Percentiles rank a stretch among this genome's conserved stretches.
Conservation (phyloP, 2,888 invertebrate genomes). For the Urechis unicinctus region DNA sequence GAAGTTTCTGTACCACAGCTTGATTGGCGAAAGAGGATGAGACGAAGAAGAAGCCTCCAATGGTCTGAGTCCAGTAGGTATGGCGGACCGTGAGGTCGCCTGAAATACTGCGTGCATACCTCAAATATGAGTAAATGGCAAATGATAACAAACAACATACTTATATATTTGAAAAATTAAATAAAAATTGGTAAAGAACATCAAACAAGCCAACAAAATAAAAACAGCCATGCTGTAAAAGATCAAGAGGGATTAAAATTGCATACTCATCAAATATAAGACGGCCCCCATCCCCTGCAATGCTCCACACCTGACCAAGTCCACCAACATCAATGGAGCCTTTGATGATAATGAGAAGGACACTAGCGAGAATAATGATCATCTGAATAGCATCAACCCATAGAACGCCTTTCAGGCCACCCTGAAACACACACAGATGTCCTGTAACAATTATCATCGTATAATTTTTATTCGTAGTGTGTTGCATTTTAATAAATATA, state of each 20-base stretch:
- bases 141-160: too few species aligned
- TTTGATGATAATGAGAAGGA: background rate
- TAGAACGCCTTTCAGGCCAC: slow-evolving; percentile 2
- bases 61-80: slow-evolving; percentile 75
- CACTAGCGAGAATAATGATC: background rate
- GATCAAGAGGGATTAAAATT: background rate
- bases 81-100: slow-evolving; percentile 71
- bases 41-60: slow-evolving; percentile 82
- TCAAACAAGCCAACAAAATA: background rate
- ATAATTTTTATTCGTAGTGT: too few species aligned
- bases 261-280: background rate
- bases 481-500: too few species aligned
- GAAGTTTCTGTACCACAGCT: slow-evolving; percentile 85
- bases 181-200: too few species aligned
- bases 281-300: background rate
- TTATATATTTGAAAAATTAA: too few species aligned
- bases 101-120: background rate
- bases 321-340: background rate
- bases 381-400: slow-evolving; percentile 3
- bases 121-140: too few species aligned
- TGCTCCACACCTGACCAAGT: slow-evolving; percentile 1
- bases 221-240: background rate
- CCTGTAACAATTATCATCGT: background rate
- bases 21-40: slow-evolving; percentile 90
- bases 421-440: background rate